Evolutionary conservation across 2,113 vertebrate genomes (phyloP).

Genomic region (Thamnaconus septentrionalis): DNA sequence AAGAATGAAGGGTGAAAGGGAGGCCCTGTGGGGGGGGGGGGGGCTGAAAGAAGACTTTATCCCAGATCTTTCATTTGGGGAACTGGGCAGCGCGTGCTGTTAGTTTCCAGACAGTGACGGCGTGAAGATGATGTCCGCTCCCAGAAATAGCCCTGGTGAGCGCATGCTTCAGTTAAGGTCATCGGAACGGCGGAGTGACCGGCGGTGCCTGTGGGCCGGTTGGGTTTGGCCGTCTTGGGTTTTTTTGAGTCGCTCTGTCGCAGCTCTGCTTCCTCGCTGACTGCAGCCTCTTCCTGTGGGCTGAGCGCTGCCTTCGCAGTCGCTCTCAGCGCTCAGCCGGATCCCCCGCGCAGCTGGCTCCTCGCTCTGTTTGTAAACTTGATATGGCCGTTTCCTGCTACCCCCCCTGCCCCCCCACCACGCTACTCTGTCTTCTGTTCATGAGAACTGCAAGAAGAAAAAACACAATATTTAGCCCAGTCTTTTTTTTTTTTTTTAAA

Average conservation of each 20-base stretch:
- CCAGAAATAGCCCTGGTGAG: constrained; percentile 45
- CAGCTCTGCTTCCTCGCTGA: constrained; percentile 64
- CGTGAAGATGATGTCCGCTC: constrained; percentile 48
- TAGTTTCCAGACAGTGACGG: constrained; percentile 45
- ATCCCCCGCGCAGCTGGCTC: constrained; percentile 34
- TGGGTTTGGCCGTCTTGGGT: constrained; percentile 39
- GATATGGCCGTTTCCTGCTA: constrained; percentile 52
- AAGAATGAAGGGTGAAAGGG: constrained; percentile 20
- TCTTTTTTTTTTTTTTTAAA: too few species aligned
- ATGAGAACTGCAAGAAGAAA: not conserved
- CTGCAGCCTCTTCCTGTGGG: constrained; percentile 60
- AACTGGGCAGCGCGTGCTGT: not conserved
- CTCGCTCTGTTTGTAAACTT: constrained; percentile 63
- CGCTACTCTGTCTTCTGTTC: not conserved
- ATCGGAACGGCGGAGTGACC: constrained; percentile 66
- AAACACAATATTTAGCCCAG: too few species aligned
- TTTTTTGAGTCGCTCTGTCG: constrained; percentile 21
- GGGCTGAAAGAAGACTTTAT: constrained; percentile 41
- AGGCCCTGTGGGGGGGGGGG: constrained; percentile 9
- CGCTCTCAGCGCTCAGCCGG: constrained; percentile 31
- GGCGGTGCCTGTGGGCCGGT: constrained; percentile 46
- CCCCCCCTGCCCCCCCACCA: not conserved
- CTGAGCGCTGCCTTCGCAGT: constrained; percentile 36
- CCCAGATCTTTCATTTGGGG: constrained; percentile 20
- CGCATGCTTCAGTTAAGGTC: constrained; percentile 46